These are phyloP conservation scores for Mycalesis mineus DNA, from an alignment of 2,888 invertebrate genomes.

Conservation along the genomic window DNA sequence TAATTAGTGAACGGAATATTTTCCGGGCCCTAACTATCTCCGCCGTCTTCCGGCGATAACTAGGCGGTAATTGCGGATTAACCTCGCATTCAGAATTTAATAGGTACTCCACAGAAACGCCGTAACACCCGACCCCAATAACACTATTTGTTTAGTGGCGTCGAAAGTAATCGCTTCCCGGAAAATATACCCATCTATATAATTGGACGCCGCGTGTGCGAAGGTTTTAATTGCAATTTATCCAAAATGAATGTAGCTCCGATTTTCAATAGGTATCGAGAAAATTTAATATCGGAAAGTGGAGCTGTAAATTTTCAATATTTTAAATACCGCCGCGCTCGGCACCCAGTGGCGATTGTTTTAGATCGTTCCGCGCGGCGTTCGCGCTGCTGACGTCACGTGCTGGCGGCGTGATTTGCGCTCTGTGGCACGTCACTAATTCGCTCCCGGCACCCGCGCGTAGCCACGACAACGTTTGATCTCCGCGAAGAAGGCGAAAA, in stretches of 20 bases:
- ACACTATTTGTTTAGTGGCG: constrained; percentile 67
- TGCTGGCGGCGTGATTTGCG: constrained; percentile 66
- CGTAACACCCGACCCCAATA: constrained; percentile 54
- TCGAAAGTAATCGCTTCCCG: constrained; percentile 58
- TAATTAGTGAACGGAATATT: constrained; percentile 79
- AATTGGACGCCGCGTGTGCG: constrained; percentile 24
- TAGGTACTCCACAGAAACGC: constrained; percentile 64
- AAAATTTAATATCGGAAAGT: constrained; percentile 41
- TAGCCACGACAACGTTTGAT: constrained; percentile 69
- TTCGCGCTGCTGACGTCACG: constrained; percentile 54
- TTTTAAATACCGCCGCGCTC: constrained; percentile 38
- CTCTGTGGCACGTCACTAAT: constrained; percentile 75
- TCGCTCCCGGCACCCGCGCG: constrained; percentile 32
- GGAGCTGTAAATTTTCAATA: constrained; percentile 38
- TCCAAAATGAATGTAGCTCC: constrained; percentile 30
- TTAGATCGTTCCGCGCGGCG: constrained; percentile 47
- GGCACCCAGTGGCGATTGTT: constrained; percentile 51
- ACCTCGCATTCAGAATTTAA: constrained; percentile 75
- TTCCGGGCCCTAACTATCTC: constrained; percentile 78
- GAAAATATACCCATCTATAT: constrained; percentile 26
- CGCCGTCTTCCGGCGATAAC: constrained; percentile 77
- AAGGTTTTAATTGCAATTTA: constrained; percentile 33
- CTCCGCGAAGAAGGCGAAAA: constrained; percentile 59
- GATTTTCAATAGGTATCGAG: constrained; percentile 35
- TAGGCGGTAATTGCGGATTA: constrained; percentile 77